Conservation (phyloP, 2,797 vertebrate species). For the Streptopelia turtur region DNA sequence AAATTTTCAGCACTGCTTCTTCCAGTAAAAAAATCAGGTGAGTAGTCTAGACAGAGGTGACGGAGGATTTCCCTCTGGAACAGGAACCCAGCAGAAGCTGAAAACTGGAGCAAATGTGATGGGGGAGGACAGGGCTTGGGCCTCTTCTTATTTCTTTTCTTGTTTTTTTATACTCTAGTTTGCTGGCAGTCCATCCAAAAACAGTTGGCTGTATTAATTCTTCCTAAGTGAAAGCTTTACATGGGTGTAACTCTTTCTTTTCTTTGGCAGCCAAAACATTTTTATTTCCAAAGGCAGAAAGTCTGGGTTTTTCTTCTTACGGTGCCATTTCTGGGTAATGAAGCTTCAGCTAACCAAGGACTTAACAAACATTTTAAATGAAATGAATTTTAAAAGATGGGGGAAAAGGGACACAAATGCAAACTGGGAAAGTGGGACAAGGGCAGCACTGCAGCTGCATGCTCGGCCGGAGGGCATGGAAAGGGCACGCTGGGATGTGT, state of each 20-base stretch:
- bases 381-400: background rate
- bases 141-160: background rate
- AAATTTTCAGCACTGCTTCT: background rate
- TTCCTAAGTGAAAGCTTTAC: slow-evolving; percentile 59
- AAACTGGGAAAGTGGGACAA: background rate
- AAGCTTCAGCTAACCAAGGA: slow-evolving; percentile 1
- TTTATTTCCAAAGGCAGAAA: slow-evolving; percentile 63
- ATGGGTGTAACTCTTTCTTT: slow-evolving; percentile 66
- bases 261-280: slow-evolving; percentile 59
- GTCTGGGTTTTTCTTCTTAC: background rate
- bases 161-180: background rate
- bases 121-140: slow-evolving; percentile 16
- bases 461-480: background rate
- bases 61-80: slow-evolving; percentile 13
- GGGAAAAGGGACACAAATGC: background rate
- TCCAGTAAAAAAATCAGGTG: slow-evolving; percentile 42
- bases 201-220: slow-evolving; percentile 51
- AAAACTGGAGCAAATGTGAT: background rate
- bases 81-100: slow-evolving; percentile 4
- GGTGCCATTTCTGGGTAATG: slow-evolving; percentile 28
- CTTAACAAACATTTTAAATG: background rate
- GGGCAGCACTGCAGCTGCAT: background rate
- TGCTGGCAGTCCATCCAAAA: slow-evolving; percentile 15
- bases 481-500: background rate
- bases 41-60: slow-evolving; percentile 59